A percentile compares a stretch with the other conserved stretches of the same genome.
Evolutionary conservation across 2,797 vertebrate species (phyloP).

Genomic region (Acanthornis magna): DNA sequence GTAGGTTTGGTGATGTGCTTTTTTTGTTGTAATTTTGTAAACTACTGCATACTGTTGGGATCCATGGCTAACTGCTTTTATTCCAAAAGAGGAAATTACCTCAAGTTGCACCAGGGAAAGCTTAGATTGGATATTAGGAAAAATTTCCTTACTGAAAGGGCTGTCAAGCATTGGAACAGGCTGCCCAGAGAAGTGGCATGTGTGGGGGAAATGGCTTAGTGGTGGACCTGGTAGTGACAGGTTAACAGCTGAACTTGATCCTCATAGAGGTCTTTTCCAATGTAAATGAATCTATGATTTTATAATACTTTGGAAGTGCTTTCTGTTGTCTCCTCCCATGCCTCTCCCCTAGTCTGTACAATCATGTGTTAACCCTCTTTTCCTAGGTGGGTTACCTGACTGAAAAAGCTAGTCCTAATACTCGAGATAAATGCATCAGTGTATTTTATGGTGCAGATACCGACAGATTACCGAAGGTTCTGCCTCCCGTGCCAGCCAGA

Average conservation of each 20-base stretch:
- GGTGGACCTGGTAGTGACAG: background rate
- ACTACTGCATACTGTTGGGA: background rate
- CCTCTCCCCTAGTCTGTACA: background rate
- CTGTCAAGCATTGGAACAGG: background rate
- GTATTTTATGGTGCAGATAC: background rate
- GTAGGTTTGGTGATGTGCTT: background rate
- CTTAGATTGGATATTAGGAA: background rate
- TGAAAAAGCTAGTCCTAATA: background rate
- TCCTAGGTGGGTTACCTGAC: background rate
- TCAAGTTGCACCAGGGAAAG: background rate
- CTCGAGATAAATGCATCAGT: background rate
- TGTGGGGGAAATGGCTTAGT: background rate
- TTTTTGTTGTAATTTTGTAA: background rate
- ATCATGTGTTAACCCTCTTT: background rate
- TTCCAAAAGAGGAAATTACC: background rate
- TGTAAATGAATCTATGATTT: background rate
- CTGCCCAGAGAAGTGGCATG: background rate
- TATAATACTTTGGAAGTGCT: background rate
- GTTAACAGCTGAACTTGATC: background rate
- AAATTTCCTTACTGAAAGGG: background rate
- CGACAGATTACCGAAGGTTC: fast-evolving
- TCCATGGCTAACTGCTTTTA: background rate
- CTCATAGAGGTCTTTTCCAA: background rate
- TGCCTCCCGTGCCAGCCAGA: background rate
- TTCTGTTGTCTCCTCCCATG: background rate